Evolutionary conservation across 2,113 vertebrate species (phyloP), one percentile per base, ranked within the genome.

Genomic region (Dryoscopus gambensis): DNA sequence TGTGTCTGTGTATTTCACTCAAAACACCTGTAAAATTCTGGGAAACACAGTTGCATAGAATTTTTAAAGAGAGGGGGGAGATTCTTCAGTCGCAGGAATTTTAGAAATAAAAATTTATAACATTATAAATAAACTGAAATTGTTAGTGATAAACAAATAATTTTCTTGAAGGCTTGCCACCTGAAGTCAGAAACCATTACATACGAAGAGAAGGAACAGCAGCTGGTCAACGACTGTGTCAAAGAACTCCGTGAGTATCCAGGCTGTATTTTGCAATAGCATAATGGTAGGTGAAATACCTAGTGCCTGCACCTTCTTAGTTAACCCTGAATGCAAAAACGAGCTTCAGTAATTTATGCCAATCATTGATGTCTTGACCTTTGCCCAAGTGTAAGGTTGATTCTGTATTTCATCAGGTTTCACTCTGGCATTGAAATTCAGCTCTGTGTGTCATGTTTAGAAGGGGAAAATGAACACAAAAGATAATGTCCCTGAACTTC

Each of bases 131-230:
- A 82, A 75, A 71, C 44, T 67, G 83, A 84, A 93, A 73, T 83
- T 76, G 62, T 50, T 88, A 86, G 11, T 70, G 42, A 77, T 84
- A 44, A 89, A 47, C 2, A 5, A 60, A 64, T 77, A 37, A 93
- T 93, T 97, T 92, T 88, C 68, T 92, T 94, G 44, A 96, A 99
- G 99, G 99, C 99, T 35, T 98, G 98, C 97, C 99, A 99, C 40
- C 98, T 99, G 97, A 99, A 99, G 97, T 99, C 97, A 40, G 99
- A 99, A 98, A 99, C 99, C 12, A 97, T 99, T 95, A 99, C 98
- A 4, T 99, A 99, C 9, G 99, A 99, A 95, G 99, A 99, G 91
- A 99, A 99, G 95, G 99, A 99, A 33, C 99, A 99, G 90, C 99
- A 99, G 94, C 98, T 99, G 35, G 99, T 99, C 70, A 99, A 95